Conservation (phyloP, 1,140 invertebrate species). For the Macrobrachium rosenbergii region DNA sequence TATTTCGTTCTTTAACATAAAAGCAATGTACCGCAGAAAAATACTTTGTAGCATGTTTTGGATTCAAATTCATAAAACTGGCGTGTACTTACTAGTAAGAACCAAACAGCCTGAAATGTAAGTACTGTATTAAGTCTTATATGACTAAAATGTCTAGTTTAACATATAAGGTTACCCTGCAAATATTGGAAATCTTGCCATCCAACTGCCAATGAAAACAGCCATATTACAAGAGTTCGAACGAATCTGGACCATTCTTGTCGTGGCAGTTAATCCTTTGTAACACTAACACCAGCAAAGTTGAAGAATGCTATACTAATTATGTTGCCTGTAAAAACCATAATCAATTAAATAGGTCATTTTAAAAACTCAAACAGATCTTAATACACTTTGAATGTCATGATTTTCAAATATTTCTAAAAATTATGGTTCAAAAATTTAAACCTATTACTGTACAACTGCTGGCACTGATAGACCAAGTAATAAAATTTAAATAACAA, state of each 20-base stretch:
- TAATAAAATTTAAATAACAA: too few species aligned
- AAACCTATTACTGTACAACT: too few species aligned
- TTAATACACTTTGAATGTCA: too few species aligned
- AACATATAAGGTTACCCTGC: conserved; percentile 75
- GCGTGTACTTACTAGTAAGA: neutral
- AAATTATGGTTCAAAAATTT: too few species aligned
- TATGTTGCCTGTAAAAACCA: conserved; percentile 79
- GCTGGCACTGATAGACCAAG: too few species aligned
- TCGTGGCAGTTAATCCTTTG: conserved; percentile 92
- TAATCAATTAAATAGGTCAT: neutral
- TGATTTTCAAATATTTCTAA: too few species aligned
- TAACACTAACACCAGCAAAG: conserved; percentile 95
- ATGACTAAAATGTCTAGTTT: neutral
- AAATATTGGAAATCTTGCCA: conserved; percentile 87
- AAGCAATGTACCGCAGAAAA: too few species aligned
- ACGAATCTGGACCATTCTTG: conserved; percentile 91
- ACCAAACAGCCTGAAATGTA: neutral
- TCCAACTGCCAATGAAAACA: conserved; percentile 79
- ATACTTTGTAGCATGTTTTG: too few species aligned
- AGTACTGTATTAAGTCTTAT: neutral
- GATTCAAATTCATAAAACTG: too few species aligned
- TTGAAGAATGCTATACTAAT: conserved; percentile 97
- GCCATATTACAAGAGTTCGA: conserved; percentile 91
- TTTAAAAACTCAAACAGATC: neutral
- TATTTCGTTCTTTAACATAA: too few species aligned